phyloP scores from a whole-genome alignment of 2,797 vertebrate species.

The Spea hammondii region DNA sequence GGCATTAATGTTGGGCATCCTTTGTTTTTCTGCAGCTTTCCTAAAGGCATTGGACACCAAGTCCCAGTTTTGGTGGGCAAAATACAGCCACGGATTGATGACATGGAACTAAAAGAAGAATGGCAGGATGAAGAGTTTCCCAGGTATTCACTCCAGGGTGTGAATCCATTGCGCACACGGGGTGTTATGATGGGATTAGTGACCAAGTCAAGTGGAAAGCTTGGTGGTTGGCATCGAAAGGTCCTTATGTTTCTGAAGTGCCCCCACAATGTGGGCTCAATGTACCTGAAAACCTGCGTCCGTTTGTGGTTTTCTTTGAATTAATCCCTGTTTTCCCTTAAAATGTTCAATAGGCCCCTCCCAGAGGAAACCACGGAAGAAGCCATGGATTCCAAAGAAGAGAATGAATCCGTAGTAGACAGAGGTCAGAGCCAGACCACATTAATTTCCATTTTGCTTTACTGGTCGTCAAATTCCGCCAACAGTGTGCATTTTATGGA shows the following conservation, averaged over 20 bases:
- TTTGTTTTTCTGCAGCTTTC: background rate
- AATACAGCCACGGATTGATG: background rate
- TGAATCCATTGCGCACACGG: background rate
- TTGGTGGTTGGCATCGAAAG: too few relatives aligned
- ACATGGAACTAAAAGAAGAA: slow-evolving; percentile 60
- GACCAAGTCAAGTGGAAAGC: background rate
- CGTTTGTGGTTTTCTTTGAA: too few relatives aligned
- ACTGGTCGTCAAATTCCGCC: too few relatives aligned
- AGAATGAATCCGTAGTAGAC: slow-evolving; percentile 29
- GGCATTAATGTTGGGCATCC: background rate
- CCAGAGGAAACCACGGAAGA: slow-evolving; percentile 55
- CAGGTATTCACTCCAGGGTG: slow-evolving; percentile 49
- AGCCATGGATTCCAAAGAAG: slow-evolving; percentile 19
- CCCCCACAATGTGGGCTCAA: too few relatives aligned
- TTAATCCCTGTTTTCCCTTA: too few relatives aligned
- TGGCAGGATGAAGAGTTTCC: slow-evolving; percentile 68
- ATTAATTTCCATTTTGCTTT: too few relatives aligned
- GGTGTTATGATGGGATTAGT: background rate
- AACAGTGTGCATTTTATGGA: too few relatives aligned
- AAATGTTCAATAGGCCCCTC: slow-evolving; percentile 54
- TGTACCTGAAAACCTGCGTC: too few relatives aligned
- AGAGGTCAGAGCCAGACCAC: too few relatives aligned
- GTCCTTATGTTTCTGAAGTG: too few relatives aligned
- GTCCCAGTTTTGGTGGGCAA: rapidly evolving
- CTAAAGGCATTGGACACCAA: background rate